Evolutionary conservation across 2,888 invertebrate genomes (phyloP).

Genomic region (Miltochrista miniata): DNA sequence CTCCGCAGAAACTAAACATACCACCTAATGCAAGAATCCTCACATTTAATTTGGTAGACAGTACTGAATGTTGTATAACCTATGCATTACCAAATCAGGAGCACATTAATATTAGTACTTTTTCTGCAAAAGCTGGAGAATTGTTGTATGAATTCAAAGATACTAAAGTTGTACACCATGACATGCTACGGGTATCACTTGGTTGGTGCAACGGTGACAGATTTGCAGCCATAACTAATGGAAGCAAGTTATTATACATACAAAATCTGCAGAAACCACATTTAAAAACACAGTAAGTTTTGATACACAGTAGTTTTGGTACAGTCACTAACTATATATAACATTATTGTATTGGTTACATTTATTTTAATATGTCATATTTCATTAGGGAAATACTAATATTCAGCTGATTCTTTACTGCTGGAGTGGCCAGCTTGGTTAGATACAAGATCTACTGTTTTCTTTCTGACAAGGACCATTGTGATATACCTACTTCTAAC

Average conservation of each 20-base stretch:
- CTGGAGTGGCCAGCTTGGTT: too few species aligned
- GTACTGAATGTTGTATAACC: slow-evolving; percentile 65
- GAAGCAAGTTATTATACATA: slow-evolving; percentile 59
- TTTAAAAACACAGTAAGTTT: slow-evolving; percentile 54
- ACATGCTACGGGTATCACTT: slow-evolving; percentile 60
- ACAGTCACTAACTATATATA: background rate
- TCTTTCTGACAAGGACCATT: too few species aligned
- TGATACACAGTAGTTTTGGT: background rate
- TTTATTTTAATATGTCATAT: too few species aligned
- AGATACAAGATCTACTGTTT: too few species aligned
- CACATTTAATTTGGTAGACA: slow-evolving; percentile 67
- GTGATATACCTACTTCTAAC: too few species aligned
- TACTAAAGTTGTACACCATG: slow-evolving; percentile 15
- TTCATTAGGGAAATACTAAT: too few species aligned
- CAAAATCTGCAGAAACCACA: slow-evolving; percentile 66
- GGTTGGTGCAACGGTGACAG: slow-evolving; percentile 65
- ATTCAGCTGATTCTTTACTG: too few species aligned
- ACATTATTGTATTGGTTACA: too few species aligned
- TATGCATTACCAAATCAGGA: slow-evolving; percentile 25
- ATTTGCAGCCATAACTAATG: slow-evolving; percentile 72
- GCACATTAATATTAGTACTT: slow-evolving; percentile 46
- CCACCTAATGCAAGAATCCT: slow-evolving; percentile 48
- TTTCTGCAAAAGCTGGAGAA: slow-evolving; percentile 59
- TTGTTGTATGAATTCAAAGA: slow-evolving; percentile 47
- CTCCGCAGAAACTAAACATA: slow-evolving; percentile 63